Conservation (phyloP, 2,797 vertebrate species). For the Megalops cyprinoides region DNA sequence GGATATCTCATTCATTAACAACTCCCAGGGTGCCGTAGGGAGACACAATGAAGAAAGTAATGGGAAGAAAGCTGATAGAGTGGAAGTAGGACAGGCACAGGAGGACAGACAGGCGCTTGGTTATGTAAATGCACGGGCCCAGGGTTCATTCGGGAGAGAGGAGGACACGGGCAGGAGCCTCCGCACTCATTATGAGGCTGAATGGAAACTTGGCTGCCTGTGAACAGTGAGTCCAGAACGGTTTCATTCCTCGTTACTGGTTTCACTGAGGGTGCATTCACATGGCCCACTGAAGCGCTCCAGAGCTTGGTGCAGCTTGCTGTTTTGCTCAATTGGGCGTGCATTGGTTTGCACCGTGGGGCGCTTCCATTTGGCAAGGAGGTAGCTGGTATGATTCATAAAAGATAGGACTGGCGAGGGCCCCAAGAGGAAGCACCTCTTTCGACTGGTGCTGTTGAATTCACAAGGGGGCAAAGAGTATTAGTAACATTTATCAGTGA, state of each 20-base stretch:
- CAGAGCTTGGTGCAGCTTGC: background rate
- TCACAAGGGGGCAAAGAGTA: too few species aligned
- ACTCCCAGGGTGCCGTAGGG: constrained; percentile 61
- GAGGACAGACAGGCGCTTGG: constrained; percentile 34
- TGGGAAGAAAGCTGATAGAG: constrained; percentile 63
- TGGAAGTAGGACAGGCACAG: constrained; percentile 64
- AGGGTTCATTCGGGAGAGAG: background rate
- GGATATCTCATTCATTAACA: constrained; percentile 53
- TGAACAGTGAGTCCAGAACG: background rate
- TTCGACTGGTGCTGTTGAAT: too few species aligned
- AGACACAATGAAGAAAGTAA: constrained; percentile 61
- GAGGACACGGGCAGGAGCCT: constrained; percentile 1
- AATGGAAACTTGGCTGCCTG: background rate
- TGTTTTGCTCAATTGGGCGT: background rate
- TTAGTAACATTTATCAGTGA: too few species aligned
- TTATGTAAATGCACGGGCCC: constrained; percentile 63
- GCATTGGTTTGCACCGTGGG: background rate
- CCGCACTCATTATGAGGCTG: constrained; percentile 24
- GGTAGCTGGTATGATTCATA: too few species aligned
- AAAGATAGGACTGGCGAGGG: too few species aligned
- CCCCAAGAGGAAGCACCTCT: too few species aligned
- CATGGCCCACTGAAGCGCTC: background rate
- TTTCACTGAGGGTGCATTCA: background rate
- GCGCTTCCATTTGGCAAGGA: background rate
- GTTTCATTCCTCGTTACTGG: background rate